Evolutionary conservation across 2,113 vertebrate genomes (phyloP), one percentile per base, ranked within the genome.

Genomic region (Menidia beryllina): DNA sequence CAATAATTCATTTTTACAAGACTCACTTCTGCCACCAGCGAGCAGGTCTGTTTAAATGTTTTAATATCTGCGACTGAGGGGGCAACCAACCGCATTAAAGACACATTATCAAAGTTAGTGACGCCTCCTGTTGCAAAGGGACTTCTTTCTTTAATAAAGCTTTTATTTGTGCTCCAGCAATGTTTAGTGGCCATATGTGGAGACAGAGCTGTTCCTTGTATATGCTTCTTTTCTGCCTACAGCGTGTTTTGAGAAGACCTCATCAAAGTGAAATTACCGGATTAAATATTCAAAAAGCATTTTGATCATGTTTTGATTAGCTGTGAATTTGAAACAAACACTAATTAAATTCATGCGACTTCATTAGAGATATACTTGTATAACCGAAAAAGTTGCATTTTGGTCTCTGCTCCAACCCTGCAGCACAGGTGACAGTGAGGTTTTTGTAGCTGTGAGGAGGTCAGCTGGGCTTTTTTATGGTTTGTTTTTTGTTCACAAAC

Each of bases 1-100:
- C 80, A 88, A 89, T 89, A 87, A 89, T 92, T 89, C 74, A 86
- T 83, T 78, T n/a, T 71, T 75, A 87, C 88, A 86, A 81, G 85
- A 78, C 59, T 85, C 76, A 49, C 68, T 71, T 9, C 38, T 78
- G 84, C 75, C 86, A 82, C 83, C 63, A 54, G 76, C 78, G 86
- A 89, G 83, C 81, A 60, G 83, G 68, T 69, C 64, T 54, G 72
- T 71, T 85, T 79, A 84, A 89, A 83, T 71, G 69, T 84, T 89
- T 77, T 79, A 73, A 83, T 77, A 80, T 60, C 56, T 56, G 45
- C 59, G 57, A 75, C 55, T 63, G 53, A 69, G 57, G 53, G 72
- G 39, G 79, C 25, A 72, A 75, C 26, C 19, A 57, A 65, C 57
- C 20, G 20, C 75, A 80, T 84, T 85, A 85, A 86, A 84, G 75